Evolutionary conservation across 2,888 invertebrate genomes (phyloP), one percentile per base, ranked within the genome.

Genomic region (Mylabris sibirica): DNA sequence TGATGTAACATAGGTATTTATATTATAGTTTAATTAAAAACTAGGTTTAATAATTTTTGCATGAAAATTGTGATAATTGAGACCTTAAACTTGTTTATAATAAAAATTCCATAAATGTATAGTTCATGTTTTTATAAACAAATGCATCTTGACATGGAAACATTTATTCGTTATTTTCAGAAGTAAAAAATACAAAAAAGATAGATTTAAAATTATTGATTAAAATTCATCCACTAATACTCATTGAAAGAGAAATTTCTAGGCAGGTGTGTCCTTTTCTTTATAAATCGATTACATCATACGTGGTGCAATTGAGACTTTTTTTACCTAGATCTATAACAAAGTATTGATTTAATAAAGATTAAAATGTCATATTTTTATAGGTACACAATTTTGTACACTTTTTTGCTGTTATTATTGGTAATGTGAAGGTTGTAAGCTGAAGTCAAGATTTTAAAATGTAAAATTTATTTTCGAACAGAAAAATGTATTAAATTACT

Each of bases 241-340:
- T 11, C 12, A 41, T 62, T 38, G 41, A 41, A 62, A 62, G 62
- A 41, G 62, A 62, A 62, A 62, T 62, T 62, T 17, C 41, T 44
- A 44, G 17, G 44, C 62, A 62, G 62, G 62, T 62, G 62, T 62
- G 62, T 62, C 62, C 22, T 62, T 62, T 62, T 62, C 62, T 41
- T 62, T 57, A 57, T 57, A 57, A 24, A 57, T 26, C 57, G 26
- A 26, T 57, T 26, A n/a, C 57, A 8, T 57, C 57, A 57, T 26
- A 14, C 26, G 14, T 57, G 57, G 57, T 57, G 57, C 57, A 57
- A 57, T 57, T 57, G 57, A 14, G 11, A 57, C 26, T 26, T 57
- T 57, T 26, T 57, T 22, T 24, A 9, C 2, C 57, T 57, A 14
- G 3, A 57, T 26, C 24, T 20, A 6, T 20, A 22, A 24, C 22